Evolutionary conservation across 2,888 invertebrate genomes (phyloP), one percentile per base, ranked within the genome.

Genomic region (Erannis defoliaria): DNA sequence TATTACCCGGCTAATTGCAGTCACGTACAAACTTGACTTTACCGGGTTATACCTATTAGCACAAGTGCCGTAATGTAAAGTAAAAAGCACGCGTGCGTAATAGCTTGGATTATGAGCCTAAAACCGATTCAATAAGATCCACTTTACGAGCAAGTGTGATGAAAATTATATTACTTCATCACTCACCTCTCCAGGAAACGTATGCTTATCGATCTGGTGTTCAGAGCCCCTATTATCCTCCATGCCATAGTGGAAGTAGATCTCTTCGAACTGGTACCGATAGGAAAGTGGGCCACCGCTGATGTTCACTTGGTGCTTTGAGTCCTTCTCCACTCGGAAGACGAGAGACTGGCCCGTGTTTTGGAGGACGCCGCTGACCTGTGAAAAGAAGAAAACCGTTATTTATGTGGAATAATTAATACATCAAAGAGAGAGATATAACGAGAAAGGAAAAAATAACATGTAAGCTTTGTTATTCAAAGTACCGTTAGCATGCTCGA

Each of bases 101-200:
- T n/a, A n/a, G n/a, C n/a, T n/a, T n/a, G n/a, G n/a, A n/a, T n/a
- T n/a, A n/a, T n/a, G n/a, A n/a, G n/a, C n/a, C n/a, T n/a, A n/a
- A n/a, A n/a, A n/a, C n/a, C n/a, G n/a, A n/a, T n/a, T n/a, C n/a
- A n/a, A n/a, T n/a, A n/a, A n/a, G n/a, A n/a, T n/a, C n/a, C n/a
- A n/a, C n/a, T n/a, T n/a, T n/a, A n/a, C n/a, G n/a, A n/a, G n/a
- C n/a, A n/a, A n/a, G n/a, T n/a, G n/a, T n/a, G n/a, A n/a, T n/a
- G n/a, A n/a, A n/a, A n/a, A n/a, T n/a, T n/a, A n/a, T n/a, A n/a
- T n/a, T n/a, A n/a, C n/a, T n/a, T 38, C 16, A 3, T 23, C 14
- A 18, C 95, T 95, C 83, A 99, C 99, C 96, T 99, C 99, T 59
- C 98, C 99, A 23, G 99, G 99, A 89, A 99, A 99, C 42, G 98